These are phyloP conservation scores for Ranitomeya imitator DNA, from an alignment of 2,113 vertebrate species.

Conservation along the genomic window DNA sequence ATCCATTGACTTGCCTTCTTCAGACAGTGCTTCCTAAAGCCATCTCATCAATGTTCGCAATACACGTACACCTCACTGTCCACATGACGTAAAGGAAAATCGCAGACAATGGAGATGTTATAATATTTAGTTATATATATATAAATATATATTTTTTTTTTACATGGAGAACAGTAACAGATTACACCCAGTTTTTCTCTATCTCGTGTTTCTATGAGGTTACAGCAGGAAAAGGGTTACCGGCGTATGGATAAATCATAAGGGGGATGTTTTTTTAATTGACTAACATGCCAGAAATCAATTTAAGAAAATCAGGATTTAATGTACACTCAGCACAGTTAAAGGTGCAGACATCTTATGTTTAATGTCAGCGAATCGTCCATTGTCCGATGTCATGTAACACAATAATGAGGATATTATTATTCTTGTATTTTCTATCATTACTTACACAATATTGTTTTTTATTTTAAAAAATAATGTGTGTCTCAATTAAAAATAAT, in stretches of 20 bases:
- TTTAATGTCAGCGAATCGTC: not conserved
- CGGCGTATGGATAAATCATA: not conserved
- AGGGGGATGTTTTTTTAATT: constrained; percentile 29
- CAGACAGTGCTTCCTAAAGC: too few relatives aligned
- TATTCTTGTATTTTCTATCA: too few relatives aligned
- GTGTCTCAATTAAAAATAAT: not conserved
- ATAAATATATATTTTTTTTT: not conserved
- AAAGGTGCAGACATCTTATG: too few relatives aligned
- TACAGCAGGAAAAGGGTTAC: not conserved
- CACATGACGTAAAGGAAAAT: too few relatives aligned
- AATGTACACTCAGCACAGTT: constrained; percentile 50
- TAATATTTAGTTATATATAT: not conserved
- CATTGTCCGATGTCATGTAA: not conserved
- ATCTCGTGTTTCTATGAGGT: not conserved
- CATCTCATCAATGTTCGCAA: too few relatives aligned
- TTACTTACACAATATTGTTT: too few relatives aligned
- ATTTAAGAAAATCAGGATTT: constrained; percentile 52
- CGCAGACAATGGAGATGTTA: too few relatives aligned
- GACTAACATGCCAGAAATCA: constrained; percentile 51
- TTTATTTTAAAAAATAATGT: not conserved
- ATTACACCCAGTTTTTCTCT: not conserved
- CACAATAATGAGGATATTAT: too few relatives aligned
- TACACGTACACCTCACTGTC: too few relatives aligned
- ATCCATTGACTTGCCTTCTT: too few relatives aligned
- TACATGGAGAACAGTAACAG: not conserved